Evolutionary conservation across 2,888 invertebrate species (phyloP).

Genomic region (Norana najaformis): DNA sequence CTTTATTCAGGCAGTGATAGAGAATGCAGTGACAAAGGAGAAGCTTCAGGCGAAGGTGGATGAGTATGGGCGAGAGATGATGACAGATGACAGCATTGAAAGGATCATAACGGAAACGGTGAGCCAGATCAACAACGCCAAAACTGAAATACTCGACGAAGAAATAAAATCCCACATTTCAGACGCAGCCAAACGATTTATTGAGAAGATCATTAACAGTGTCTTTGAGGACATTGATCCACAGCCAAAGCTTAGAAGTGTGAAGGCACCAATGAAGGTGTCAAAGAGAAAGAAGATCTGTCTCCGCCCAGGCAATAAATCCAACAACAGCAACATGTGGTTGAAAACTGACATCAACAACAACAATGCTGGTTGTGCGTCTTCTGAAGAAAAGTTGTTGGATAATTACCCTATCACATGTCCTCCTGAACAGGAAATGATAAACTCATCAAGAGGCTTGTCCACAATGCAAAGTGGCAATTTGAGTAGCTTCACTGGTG

Average conservation of each 20-base stretch:
- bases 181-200: slow-evolving; percentile 26
- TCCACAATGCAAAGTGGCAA: not conserved
- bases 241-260: not conserved
- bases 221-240: slow-evolving; percentile 22
- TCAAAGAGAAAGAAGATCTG: slow-evolving; percentile 10
- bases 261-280: not conserved
- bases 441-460: not conserved
- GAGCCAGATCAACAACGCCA: not conserved
- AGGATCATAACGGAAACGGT: slow-evolving; percentile 14
- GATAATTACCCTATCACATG: not conserved
- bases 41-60: not conserved
- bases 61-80: not conserved
- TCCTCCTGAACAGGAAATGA: not conserved
- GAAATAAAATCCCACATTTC: slow-evolving; percentile 24
- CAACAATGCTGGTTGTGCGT: not conserved
- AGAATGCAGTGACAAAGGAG: not conserved
- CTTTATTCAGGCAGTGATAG: not conserved
- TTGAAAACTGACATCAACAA: not conserved
- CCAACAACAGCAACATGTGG: not conserved
- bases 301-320: not conserved
- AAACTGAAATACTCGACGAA: not conserved
- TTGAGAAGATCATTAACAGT: slow-evolving; percentile 19
- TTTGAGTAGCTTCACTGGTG: not conserved
- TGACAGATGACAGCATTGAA: not conserved
- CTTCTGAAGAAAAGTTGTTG: not conserved